Evolutionary conservation across 2,113 vertebrate species (phyloP).

Genomic region (Zosterops hypoxanthus): DNA sequence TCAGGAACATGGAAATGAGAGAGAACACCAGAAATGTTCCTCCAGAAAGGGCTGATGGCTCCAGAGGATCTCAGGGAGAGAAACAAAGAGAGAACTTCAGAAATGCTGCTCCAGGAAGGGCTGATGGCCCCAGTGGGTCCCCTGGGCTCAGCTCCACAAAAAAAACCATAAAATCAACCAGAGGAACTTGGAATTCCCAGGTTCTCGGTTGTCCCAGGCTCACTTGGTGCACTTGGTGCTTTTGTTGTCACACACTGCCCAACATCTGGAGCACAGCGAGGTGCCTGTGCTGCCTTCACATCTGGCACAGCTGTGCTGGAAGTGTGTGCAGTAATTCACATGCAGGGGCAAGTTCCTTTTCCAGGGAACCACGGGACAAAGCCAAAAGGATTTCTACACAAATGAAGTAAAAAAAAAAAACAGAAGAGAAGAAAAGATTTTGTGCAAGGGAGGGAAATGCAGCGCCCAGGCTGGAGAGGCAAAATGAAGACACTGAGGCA

Average conservation of each 20-base stretch:
- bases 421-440: background rate
- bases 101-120: accelerated
- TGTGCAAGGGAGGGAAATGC: background rate
- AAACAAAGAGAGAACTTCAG: background rate
- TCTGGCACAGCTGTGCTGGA: background rate
- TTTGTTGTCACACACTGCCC: background rate
- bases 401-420: background rate
- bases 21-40: background rate
- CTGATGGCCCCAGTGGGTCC: background rate
- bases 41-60: accelerated
- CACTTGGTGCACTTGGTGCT: accelerated
- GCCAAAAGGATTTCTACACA: background rate
- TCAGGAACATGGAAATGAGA: background rate
- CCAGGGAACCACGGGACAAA: background rate
- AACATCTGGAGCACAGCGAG: background rate
- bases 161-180: accelerated
- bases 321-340: accelerated
- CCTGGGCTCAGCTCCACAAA: background rate
- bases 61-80: too few relatives aligned
- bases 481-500: background rate
- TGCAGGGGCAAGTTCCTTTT: background rate
- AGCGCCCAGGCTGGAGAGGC: background rate
- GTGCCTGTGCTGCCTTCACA: accelerated
- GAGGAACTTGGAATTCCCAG: background rate
- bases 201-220: background rate